phyloP scores from a whole-genome alignment of 1,140 invertebrate genomes.

The Phthorimaea operculella region DNA sequence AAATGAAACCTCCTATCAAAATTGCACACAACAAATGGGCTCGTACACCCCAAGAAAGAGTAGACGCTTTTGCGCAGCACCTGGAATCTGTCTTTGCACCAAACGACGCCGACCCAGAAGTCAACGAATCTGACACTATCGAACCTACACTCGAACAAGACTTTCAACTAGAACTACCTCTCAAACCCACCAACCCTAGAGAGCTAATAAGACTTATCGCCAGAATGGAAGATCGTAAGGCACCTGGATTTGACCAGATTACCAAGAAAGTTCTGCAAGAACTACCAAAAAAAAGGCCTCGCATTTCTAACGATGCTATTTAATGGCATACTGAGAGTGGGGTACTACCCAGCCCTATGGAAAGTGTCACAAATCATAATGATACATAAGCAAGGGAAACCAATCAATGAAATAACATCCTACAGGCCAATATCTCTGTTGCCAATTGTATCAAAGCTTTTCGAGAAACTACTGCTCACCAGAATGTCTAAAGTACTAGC shows the following conservation, averaged over 20 bases:
- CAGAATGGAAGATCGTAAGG: background rate
- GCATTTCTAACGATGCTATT: background rate
- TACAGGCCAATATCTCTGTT: background rate
- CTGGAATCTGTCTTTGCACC: background rate
- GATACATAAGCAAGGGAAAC: background rate
- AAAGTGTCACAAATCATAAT: background rate
- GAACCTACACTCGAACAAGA: background rate
- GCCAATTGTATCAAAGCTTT: background rate
- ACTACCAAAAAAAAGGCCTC: background rate
- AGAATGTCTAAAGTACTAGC: background rate
- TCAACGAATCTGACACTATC: background rate
- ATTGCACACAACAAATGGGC: background rate
- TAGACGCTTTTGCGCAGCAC: background rate
- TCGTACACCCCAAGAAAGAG: background rate
- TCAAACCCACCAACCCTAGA: background rate
- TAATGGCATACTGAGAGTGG: background rate
- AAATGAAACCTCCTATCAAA: background rate
- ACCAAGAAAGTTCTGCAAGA: background rate
- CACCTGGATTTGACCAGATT: background rate
- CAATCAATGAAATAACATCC: background rate
- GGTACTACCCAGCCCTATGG: background rate
- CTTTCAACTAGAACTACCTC: background rate
- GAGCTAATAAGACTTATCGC: background rate
- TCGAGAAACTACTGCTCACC: background rate
- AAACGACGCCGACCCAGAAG: background rate